Conservation (phyloP, 2,113 vertebrate species). For the Isurus oxyrinchus region DNA sequence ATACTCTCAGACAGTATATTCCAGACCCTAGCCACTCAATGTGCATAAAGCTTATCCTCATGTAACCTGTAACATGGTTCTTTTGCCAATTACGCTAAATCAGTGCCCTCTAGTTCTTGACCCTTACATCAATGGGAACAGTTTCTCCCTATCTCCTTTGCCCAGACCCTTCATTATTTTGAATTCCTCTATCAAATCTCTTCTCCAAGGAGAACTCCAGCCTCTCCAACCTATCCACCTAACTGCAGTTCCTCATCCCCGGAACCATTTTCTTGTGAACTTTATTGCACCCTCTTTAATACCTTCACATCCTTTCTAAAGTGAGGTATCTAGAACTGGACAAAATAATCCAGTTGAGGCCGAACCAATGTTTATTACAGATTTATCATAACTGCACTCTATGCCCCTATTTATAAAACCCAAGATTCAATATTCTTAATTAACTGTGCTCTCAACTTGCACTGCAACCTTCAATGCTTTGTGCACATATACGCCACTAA, state of each 20-base stretch:
- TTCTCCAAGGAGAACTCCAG: not conserved
- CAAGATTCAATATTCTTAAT: too few species aligned
- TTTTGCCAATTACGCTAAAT: not conserved
- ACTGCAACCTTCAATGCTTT: too few species aligned
- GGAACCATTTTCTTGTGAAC: not conserved
- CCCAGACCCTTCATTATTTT: not conserved
- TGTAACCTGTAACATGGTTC: not conserved
- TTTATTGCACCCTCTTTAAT: too few species aligned
- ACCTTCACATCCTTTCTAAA: not conserved
- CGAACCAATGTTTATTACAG: not conserved
- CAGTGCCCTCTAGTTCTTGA: too few species aligned
- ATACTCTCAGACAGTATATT: not conserved
- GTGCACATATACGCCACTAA: too few species aligned
- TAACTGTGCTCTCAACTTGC: too few species aligned
- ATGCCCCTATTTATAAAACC: too few species aligned
- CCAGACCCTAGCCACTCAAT: not conserved
- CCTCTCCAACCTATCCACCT: not conserved
- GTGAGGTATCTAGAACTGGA: not conserved
- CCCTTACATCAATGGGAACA: not conserved
- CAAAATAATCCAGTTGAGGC: not conserved
- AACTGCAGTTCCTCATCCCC: not conserved
- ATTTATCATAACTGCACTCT: not conserved
- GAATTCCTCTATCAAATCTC: not conserved
- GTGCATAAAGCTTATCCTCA: not conserved
- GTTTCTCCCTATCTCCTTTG: not conserved